Conservation (phyloP, 2,888 invertebrate genomes). For the Torymus auratus region DNA sequence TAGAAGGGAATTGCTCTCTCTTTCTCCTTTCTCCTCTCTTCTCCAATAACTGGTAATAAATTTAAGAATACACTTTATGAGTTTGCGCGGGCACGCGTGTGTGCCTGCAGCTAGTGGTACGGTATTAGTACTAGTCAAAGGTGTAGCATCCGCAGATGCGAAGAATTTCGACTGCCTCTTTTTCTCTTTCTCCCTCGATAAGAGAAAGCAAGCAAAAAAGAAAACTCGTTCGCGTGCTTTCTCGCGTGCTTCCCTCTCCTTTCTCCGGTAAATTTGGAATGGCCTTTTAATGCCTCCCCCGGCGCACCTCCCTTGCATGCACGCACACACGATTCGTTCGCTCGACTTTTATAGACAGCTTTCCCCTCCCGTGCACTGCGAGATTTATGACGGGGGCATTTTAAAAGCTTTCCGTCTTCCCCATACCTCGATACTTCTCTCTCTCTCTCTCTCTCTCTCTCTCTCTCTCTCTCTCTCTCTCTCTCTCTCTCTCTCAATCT, state of each 20-base stretch:
- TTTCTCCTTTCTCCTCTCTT: background rate
- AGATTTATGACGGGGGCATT: constrained; percentile 68
- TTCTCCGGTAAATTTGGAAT: constrained; percentile 11
- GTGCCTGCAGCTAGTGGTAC: no score
- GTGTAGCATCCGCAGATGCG: no score
- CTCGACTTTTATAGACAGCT: constrained; percentile 70
- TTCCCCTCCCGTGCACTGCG: constrained; percentile 10
- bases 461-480: no score
- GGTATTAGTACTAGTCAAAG: no score
- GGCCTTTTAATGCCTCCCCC: constrained; percentile 29
- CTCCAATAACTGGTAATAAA: constrained; percentile 11
- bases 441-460: no score
- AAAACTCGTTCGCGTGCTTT: background rate
- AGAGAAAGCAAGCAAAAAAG: no score
- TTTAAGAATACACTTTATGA: constrained; percentile 32
- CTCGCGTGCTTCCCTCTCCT: background rate
- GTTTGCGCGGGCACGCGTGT: background rate
- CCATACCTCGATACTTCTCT: no score
- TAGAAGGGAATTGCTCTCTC: background rate
- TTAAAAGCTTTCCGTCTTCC: constrained; percentile 61
- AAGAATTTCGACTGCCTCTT: no score
- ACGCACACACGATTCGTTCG: constrained; percentile 61
- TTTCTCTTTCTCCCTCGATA: no score
- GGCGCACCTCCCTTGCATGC: background rate
- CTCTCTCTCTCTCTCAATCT: no score